These are phyloP conservation scores for Chymomyza amoena DNA, from an alignment of 2,888 invertebrate species.

Conservation along the genomic window DNA sequence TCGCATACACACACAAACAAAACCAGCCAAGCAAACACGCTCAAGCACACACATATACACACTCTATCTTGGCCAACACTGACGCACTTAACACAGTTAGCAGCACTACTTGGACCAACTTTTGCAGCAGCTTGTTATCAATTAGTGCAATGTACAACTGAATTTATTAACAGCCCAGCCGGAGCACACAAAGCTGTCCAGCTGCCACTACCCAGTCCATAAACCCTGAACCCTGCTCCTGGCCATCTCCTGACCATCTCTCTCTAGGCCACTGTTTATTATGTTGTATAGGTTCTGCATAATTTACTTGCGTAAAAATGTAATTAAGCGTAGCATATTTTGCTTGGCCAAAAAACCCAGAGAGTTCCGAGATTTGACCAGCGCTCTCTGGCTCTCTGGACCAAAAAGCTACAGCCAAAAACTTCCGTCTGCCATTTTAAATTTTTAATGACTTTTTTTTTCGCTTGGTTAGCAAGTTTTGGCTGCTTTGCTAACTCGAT, in stretches of 20 bases:
- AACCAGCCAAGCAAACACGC: conserved; percentile 3
- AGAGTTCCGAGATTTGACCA: not conserved
- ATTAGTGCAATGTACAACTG: conserved; percentile 58
- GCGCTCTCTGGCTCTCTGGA: too few relatives aligned
- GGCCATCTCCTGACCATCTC: not conserved
- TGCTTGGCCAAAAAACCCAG: not conserved
- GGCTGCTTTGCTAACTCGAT: not conserved
- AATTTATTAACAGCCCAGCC: conserved; percentile 63
- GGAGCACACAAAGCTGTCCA: conserved; percentile 28
- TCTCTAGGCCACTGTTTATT: conserved; percentile 51
- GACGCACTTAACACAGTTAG: conserved; percentile 4
- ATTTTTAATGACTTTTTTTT: conserved; percentile 55
- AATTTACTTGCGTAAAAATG: conserved; percentile 64
- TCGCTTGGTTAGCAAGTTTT: not conserved
- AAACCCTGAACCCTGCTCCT: not conserved
- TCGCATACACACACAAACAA: conserved; percentile 34
- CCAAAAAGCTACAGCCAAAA: not conserved
- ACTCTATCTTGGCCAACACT: conserved; percentile 25
- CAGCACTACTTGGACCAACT: conserved; percentile 17
- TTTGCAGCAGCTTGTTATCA: conserved; percentile 63
- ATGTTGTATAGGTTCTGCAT: conserved; percentile 64
- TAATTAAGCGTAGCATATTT: conserved; percentile 59
- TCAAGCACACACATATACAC: conserved; percentile 6
- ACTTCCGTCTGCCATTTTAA: conserved; percentile 9
- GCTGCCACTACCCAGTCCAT: not conserved